phyloP scores from a whole-genome alignment of 2,888 invertebrate species.

The Drosophila kanekoi region DNA sequence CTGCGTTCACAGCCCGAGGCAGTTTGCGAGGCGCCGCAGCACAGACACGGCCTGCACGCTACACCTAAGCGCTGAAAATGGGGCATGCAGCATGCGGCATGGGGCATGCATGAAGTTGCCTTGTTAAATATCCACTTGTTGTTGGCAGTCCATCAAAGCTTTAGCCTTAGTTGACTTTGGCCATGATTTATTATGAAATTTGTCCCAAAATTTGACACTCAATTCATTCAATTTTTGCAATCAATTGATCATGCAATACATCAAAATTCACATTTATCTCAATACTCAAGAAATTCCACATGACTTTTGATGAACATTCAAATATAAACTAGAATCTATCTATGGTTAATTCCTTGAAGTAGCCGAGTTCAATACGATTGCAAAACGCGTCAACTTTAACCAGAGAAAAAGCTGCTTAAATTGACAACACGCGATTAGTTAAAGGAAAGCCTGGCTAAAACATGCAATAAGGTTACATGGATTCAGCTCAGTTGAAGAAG shows the following conservation, averaged over 20 bases:
- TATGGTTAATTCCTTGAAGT: no score
- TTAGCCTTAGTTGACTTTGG: constrained; percentile 23
- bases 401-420: no score
- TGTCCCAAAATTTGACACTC: constrained; percentile 26
- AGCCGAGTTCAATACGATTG: no score
- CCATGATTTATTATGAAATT: constrained; percentile 35
- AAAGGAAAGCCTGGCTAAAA: no score
- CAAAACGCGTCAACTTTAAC: no score
- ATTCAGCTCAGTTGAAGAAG: no score
- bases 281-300: no score
- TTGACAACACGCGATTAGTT: no score
- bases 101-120: constrained; percentile 17
- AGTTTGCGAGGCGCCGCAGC: constrained; percentile 31
- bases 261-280: no score
- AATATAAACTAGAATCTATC: no score
- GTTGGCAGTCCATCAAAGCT: constrained; percentile 51
- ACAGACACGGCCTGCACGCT: constrained; percentile 37
- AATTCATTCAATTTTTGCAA: constrained; percentile 11
- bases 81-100: constrained; percentile 38
- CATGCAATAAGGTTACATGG: no score
- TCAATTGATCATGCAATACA: constrained; percentile 11
- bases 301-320: no score
- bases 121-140: constrained; percentile 45
- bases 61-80: constrained; percentile 46
- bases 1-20: constrained; percentile 57